phyloP scores from a whole-genome alignment of 2,888 invertebrate genomes.

The Papilio protenor region DNA sequence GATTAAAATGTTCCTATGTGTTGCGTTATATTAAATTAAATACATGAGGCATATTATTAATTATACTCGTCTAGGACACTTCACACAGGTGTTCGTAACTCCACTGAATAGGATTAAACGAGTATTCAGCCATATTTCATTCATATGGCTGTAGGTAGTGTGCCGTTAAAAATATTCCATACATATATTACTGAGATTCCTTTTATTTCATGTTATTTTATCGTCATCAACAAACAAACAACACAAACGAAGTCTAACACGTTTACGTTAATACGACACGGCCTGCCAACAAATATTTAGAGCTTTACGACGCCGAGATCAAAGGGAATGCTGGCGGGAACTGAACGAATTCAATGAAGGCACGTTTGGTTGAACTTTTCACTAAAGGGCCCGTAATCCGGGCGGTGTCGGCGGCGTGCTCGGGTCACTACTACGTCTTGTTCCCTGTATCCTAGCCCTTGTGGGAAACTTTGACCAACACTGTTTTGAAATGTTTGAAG shows the following conservation, averaged over 20 bases:
- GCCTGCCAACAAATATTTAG: conserved; percentile 23
- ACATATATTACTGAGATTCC: no score
- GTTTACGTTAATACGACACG: conserved; percentile 14
- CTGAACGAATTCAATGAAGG: conserved; percentile 55
- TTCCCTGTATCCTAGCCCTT: neutral
- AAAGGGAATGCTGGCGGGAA: conserved; percentile 49
- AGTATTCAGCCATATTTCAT: neutral
- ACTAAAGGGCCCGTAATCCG: conserved; percentile 40
- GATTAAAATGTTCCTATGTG: neutral
- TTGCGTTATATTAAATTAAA: no score
- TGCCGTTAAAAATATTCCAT: neutral
- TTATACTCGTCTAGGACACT: no score
- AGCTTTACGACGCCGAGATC: conserved; percentile 42
- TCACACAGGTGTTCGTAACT: neutral
- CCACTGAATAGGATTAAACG: neutral
- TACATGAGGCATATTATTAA: no score
- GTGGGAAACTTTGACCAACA: neutral
- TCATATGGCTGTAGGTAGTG: neutral
- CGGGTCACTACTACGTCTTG: conserved; percentile 2
- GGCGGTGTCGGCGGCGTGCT: conserved; percentile 1
- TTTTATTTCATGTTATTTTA: conserved; percentile 7
- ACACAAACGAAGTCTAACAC: conserved; percentile 17
- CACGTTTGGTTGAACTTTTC: conserved; percentile 51
- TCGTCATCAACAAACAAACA: conserved; percentile 9
- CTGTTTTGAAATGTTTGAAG: conserved; percentile 12